Base-by-base conservation (phyloP, 2,113 vertebrate species). In the Athene noctua region DNA sequence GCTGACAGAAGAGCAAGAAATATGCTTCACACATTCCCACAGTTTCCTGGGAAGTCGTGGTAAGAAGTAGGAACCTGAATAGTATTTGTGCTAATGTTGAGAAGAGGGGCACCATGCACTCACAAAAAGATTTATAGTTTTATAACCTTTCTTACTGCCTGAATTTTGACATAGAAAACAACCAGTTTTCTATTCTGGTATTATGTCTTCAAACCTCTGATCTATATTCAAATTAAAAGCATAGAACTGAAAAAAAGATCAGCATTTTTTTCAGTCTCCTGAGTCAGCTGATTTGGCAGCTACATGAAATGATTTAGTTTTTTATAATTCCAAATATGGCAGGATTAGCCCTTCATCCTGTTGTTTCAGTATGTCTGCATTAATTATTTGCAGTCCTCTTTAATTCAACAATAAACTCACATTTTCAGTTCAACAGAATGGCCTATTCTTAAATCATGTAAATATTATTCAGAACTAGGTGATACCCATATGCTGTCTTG, bases 311-410 rank as follows among this genome's bases (percentile, higher is more conserved):
- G 38, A 85, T 94, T 95, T 88, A 52, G 18, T 19, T 78, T 89
- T 90, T 52, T 32, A 19, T 87, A 86, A 61, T 80, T 91, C 78
- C 42, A 89, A 86, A 52, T 94, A 15, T 19, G 18, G 71, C 57
- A 74, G 88, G 49, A 91, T 96, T 96, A 93, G 73, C 74, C 63
- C 82, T 94, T 96, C 86, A 77, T 95, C 74, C 89, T 82, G 80
- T 94, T 86, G 51, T 88, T 96, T 94, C 87, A 65, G 44, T 62
- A 70, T 86, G 78, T 71, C 81, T 61, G 47, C 52, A 57, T 96
- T 94, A 92, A 96, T 94, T 92, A 80, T 89, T 97, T 97, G 91
- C 57, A 62, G 26, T 73, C 52, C 90, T 74, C 40, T 95, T 92
- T 93, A 92, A 94, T 94, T 82, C 93, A 66, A 85, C 49, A 82